A percentile compares a stretch with the other conserved stretches of the same genome.
Conservation (phyloP, 2,888 invertebrate species). For the Lamellibrachia satsuma region DNA sequence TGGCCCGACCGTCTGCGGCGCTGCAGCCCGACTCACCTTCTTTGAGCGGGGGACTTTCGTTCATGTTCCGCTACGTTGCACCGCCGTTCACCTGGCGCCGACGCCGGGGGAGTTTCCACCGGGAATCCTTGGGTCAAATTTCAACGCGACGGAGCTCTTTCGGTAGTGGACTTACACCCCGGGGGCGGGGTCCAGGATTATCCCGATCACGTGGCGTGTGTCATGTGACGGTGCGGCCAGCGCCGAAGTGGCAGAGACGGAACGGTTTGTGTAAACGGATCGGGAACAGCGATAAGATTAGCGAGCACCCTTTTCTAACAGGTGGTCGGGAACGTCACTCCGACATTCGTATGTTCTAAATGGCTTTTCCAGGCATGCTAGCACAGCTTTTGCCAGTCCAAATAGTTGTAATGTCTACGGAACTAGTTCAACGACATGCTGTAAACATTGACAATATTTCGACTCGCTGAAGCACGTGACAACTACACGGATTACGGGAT, state of each 20-base stretch:
- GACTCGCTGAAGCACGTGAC: background rate
- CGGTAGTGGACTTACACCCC: constrained; percentile 9
- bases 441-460: background rate
- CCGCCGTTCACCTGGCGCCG: background rate
- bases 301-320: background rate
- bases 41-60: background rate
- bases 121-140: constrained; percentile 17
- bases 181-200: constrained; percentile 17
- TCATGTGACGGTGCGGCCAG: background rate
- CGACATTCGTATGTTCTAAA: background rate
- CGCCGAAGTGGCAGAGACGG: constrained; percentile 2
- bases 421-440: background rate
- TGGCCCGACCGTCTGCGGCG: background rate
- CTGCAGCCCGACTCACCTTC: background rate
- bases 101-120: constrained; percentile 17
- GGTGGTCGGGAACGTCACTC: background rate
- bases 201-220: background rate
- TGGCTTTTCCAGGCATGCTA: background rate
- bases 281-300: background rate
- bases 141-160: constrained; percentile 17
- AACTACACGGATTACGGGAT: too few relatives aligned
- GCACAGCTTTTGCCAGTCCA: background rate
- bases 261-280: constrained; percentile 12
- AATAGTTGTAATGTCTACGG: background rate
- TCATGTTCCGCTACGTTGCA: constrained; percentile 5